Conservation (phyloP, 2,888 invertebrate genomes). For the Tyria jacobaeae region DNA sequence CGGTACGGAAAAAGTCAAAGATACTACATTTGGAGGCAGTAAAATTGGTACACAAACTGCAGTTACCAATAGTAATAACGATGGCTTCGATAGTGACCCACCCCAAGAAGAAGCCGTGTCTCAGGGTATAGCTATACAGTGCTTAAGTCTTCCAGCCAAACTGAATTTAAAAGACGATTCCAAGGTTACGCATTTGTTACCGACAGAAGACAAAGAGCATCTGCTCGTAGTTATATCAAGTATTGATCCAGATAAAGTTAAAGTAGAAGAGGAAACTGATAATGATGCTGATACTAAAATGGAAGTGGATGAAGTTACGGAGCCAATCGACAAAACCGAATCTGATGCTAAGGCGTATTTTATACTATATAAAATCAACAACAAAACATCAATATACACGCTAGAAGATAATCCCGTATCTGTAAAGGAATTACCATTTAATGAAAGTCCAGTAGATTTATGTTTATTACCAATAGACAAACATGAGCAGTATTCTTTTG, state of each 20-base stretch:
- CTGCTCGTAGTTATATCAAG: conserved; percentile 87
- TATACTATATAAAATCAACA: conserved; percentile 75
- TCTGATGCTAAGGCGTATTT: conserved; percentile 73
- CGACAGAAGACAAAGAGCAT: conserved; percentile 90
- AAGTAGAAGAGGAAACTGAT: conserved; percentile 67
- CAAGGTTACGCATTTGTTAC: conserved; percentile 88
- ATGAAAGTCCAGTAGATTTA: conserved; percentile 90
- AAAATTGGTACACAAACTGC: conserved; percentile 75
- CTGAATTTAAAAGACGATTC: conserved; percentile 81
- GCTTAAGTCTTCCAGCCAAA: conserved; percentile 83
- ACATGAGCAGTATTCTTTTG: conserved; percentile 87
- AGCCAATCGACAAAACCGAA: conserved; percentile 62
- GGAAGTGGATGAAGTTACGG: conserved; percentile 75
- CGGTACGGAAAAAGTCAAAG: conserved; percentile 75
- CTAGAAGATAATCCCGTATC: conserved; percentile 87
- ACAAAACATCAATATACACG: conserved; percentile 72
- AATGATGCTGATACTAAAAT: conserved; percentile 76
- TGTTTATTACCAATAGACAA: conserved; percentile 88
- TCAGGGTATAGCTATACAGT: conserved; percentile 85
- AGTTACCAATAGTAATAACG: conserved; percentile 75
- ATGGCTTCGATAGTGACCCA: conserved; percentile 82
- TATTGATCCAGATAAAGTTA: conserved; percentile 69
- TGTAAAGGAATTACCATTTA: conserved; percentile 86
- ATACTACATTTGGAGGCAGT: conserved; percentile 68
- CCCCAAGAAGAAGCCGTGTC: conserved; percentile 76